Base-by-base conservation (phyloP, 2,888 invertebrate species). In the Phytoseiulus persimilis region DNA sequence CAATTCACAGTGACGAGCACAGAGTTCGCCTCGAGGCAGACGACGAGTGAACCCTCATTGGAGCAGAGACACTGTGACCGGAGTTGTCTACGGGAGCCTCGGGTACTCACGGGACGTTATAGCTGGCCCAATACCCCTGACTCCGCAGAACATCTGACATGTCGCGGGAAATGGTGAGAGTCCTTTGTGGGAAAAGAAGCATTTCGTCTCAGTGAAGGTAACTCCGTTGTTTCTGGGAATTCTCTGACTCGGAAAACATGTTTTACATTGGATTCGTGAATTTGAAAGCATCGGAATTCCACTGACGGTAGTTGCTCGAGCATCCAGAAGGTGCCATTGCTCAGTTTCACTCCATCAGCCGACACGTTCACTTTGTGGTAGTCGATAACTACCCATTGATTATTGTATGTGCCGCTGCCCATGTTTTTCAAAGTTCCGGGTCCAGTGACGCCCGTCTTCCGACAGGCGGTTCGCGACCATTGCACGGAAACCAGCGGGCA, bases 391-490 rank as follows among this genome's bases (percentile, higher is more conserved):
- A 93, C 93, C 90, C 93, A 93, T 91, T 93, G 93, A 90, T 93
- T 93, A 91, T 93, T 93, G 91, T 93, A 93, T 0, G 93, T 93
- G 0, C 93, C 92, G 90, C 92, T 92, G 90, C 93, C n/a, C 93
- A 87, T 92, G 91, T 83, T 91, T 90, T 28, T 91, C 89, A 83
- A 93, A 91, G 31, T 91, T 90, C 11, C 91, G 83, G 18, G 92
- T 91, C 93, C 93, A 93, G 83, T 93, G 91, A 87, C 91, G 90
- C 32, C 93, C 93, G 65, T 89, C 90, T 33, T 91, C 90, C 6
- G 93, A 92, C 92, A 93, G 92, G 91, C 92, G 92, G 90, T 92
- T 92, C 28, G 93, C 92, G 3, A 92, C 91, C 83, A 92, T 91
- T 14, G 92, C 92, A 33, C 93, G 90, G 90, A 92, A 92, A 92